These are phyloP conservation scores for Formicarius rufipectus DNA, from an alignment of 2,113 vertebrate species.

Conservation along the genomic window DNA sequence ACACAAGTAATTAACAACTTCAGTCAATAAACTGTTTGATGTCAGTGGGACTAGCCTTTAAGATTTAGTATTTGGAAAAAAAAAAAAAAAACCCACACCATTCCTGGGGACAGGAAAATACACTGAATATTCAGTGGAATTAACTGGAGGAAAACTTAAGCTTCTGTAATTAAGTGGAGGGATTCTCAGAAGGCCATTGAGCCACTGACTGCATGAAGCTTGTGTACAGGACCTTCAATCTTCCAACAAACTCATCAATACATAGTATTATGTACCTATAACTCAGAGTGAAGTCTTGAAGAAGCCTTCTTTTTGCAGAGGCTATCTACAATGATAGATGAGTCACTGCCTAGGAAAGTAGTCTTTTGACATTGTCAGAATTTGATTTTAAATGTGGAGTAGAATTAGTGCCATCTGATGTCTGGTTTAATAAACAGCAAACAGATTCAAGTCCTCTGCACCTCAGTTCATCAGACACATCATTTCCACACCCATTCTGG, in stretches of 20 bases:
- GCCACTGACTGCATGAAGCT: background rate
- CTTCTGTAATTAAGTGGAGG: background rate
- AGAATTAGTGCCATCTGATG: background rate
- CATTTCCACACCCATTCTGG: slow-evolving; percentile 46
- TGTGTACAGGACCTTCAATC: background rate
- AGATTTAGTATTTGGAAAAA: background rate
- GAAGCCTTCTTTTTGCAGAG: background rate
- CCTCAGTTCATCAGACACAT: slow-evolving; percentile 67
- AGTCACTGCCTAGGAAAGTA: background rate
- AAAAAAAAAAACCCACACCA: too few relatives aligned
- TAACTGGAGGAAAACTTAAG: background rate
- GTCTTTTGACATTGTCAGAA: background rate
- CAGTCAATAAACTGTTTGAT: background rate
- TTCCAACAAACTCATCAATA: background rate
- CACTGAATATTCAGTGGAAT: background rate
- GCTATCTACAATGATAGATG: background rate
- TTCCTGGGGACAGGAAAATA: background rate
- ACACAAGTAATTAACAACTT: background rate
- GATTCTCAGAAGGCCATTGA: background rate
- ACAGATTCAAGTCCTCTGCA: slow-evolving; percentile 21
- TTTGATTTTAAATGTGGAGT: background rate
- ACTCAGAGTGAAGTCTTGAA: background rate
- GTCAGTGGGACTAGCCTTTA: background rate
- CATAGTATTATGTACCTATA: background rate
- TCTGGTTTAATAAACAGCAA: background rate